Evolutionary conservation across 64 coral and sea anemone species (phyloP).

Genomic region (Stichodactyla mertensii): DNA sequence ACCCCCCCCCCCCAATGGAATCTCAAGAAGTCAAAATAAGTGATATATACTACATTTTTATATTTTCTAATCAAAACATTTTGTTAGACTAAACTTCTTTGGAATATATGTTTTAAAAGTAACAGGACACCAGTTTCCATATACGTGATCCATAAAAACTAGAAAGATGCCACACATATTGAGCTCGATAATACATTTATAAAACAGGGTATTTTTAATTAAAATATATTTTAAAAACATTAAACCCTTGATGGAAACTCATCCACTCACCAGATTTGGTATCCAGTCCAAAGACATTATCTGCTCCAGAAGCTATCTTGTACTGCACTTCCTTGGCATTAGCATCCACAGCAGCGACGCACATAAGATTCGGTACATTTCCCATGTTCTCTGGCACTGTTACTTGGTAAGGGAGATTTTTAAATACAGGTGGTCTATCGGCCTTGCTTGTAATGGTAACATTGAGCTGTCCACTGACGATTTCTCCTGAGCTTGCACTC

Average conservation of each 20-base stretch:
- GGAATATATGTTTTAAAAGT: too few relatives aligned
- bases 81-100: not conserved
- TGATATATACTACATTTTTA: too few relatives aligned
- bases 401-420: conserved; percentile 27
- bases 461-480: conserved; percentile 32
- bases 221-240: too few relatives aligned
- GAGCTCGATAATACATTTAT: too few relatives aligned
- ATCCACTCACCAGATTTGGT: conserved; percentile 36
- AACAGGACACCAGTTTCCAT: too few relatives aligned
- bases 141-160: too few relatives aligned
- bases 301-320: conserved; percentile 12
- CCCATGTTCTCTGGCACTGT: conserved; percentile 55
- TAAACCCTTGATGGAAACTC: too few relatives aligned
- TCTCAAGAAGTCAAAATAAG: too few relatives aligned
- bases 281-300: conserved; percentile 25
- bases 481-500: not conserved
- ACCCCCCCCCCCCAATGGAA: too few relatives aligned
- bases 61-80: too few relatives aligned
- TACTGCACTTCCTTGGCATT: conserved; percentile 19
- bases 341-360: conserved; percentile 44
- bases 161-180: too few relatives aligned
- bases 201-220: too few relatives aligned
- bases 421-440: conserved; percentile 39
- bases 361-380: conserved; percentile 32
- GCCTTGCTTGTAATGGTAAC: conserved; percentile 31